These are phyloP conservation scores for Sinocyclocheilus anshuiensis DNA, from an alignment of 2,113 vertebrate genomes.

Conservation along the genomic window DNA sequence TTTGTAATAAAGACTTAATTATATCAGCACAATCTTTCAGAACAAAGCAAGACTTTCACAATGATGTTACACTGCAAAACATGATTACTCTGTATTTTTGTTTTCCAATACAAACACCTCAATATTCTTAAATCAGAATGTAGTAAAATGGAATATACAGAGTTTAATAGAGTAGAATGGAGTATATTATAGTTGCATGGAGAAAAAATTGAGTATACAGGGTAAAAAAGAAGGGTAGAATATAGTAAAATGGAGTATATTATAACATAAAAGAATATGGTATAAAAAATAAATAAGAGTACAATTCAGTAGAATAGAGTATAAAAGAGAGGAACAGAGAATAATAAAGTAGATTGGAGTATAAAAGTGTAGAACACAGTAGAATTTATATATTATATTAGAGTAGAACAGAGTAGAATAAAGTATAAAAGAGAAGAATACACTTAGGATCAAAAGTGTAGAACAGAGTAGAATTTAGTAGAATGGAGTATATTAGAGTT, in stretches of 20 bases:
- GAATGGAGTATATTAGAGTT: too few species aligned
- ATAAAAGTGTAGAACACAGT: background rate
- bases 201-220: background rate
- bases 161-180: too few species aligned
- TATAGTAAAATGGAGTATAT: background rate
- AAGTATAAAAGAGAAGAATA: too few species aligned
- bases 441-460: too few species aligned
- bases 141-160: background rate
- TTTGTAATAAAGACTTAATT: background rate
- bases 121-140: background rate
- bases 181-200: too few species aligned
- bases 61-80: background rate
- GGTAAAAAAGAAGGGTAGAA: too few species aligned
- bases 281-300: too few species aligned
- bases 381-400: background rate
- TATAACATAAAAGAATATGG: background rate
- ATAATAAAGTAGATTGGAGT: background rate
- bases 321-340: background rate
- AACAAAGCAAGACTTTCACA: background rate
- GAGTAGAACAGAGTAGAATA: background rate
- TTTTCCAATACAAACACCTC: background rate
- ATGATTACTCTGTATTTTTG: background rate
- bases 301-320: background rate
- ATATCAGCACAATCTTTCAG: background rate
- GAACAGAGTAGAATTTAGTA: too few species aligned